phyloP scores from a whole-genome alignment of 2,797 vertebrate genomes.

The Tarsius wallacei region DNA sequence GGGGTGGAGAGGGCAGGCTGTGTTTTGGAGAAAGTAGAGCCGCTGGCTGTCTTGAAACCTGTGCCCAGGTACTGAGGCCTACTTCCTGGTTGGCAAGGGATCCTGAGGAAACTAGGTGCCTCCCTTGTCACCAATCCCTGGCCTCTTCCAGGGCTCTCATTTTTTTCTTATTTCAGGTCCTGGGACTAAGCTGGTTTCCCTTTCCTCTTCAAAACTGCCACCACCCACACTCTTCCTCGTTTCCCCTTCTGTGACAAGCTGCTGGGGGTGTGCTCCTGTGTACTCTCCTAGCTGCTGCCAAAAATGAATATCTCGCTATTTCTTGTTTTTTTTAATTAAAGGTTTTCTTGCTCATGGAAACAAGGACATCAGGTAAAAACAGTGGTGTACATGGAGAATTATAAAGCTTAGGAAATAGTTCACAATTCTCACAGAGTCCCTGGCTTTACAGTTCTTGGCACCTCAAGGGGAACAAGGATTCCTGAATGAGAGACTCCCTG shows the following conservation, averaged over 20 bases:
- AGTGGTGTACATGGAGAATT: neutral
- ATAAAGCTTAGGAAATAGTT: conserved; percentile 17
- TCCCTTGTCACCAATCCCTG: neutral
- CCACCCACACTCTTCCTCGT: neutral
- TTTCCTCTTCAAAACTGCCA: neutral
- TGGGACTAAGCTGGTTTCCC: neutral
- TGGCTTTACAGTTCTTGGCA: neutral
- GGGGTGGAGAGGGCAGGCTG: no score
- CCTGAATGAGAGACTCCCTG: neutral
- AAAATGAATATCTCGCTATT: neutral
- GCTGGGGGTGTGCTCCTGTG: neutral
- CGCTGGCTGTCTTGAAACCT: neutral
- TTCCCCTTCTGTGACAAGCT: no score
- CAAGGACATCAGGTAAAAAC: neutral
- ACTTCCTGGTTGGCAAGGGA: conserved; percentile 5
- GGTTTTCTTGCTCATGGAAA: conserved; percentile 44
- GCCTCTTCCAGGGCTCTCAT: neutral
- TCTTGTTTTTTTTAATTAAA: neutral
- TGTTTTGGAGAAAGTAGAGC: neutral
- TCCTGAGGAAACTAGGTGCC: neutral
- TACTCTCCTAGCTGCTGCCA: neutral
- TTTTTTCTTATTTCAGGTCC: neutral
- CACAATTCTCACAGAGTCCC: neutral
- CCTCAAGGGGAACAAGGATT: neutral
- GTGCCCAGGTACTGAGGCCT: neutral